Base-by-base conservation (phyloP, 2,888 invertebrate species). In the Sphaerophoria rueppellii region DNA sequence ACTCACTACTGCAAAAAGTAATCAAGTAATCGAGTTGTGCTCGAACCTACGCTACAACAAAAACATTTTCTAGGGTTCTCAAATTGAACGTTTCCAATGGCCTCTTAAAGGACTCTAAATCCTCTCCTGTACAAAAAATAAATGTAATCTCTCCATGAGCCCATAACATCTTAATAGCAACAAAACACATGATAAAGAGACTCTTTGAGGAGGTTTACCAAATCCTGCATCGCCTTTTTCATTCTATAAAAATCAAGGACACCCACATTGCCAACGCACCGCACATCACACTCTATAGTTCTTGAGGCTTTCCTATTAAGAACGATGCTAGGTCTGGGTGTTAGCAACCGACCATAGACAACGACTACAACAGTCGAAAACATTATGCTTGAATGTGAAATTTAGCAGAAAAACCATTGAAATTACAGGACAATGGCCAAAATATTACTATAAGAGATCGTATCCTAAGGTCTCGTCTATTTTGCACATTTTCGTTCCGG, bases 341-440 rank as follows among this genome's bases (percentile, higher is more conserved):
- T 16, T 65, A 6, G 48, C 48, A 48, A 5, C 40, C 7, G 34
- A 14, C 43, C 6, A 32, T 11, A n/a, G 40, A 37, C 16, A 57
- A 57, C 16, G 4, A 48, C 40, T 4, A 16, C 43, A 35, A 16
- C 24, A 14, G 43, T 55, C n/a, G 71, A 35, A 52, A 54, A 79
- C 63, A 65, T 77, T 58, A 58, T 69, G 54, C 69, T 48, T 14
- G 77, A 46, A 46, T 74, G 76, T 85, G 85, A 77, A 85, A 85
- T 85, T 85, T 85, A 85, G 75, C 81, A 85, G 81, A 85, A 85
- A 50, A 85, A 81, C 85, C 81, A 81, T 85, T 77, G 70, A 81
- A 85, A 85, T 85, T 85, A 85, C 77, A 81, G 76, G 81, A 85
- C 85, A 81, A 79, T 79, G 65, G 65, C 48, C 82, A 60, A 12